These are phyloP conservation scores for Orius laevigatus DNA, from an alignment of 1,140 invertebrate species.

Conservation along the genomic window DNA sequence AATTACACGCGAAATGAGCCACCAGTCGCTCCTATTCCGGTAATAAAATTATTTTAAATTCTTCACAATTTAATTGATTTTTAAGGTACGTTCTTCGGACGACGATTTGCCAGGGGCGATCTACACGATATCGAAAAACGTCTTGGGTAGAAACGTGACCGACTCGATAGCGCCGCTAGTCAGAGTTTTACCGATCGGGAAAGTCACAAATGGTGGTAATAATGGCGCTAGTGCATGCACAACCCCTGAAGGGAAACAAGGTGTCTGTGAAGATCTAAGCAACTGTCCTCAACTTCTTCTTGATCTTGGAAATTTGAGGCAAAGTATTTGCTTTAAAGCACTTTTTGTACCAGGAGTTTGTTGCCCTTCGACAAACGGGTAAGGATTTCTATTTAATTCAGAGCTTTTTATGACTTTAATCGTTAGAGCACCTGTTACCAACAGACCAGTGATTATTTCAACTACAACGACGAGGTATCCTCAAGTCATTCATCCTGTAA, in stretches of 20 bases:
- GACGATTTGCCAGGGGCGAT: constrained; percentile 50
- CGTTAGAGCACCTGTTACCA: not conserved
- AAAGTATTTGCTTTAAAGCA: constrained; percentile 82
- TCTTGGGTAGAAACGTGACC: constrained; percentile 60
- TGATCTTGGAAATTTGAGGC: constrained; percentile 61
- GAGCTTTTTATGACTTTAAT: too few species aligned
- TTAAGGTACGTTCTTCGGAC: constrained; percentile 14
- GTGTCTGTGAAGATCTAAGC: constrained; percentile 75
- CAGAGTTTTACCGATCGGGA: constrained; percentile 36
- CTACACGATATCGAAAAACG: constrained; percentile 65
- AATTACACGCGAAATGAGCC: constrained; percentile 43
- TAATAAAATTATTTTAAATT: not conserved
- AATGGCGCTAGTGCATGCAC: constrained; percentile 36
- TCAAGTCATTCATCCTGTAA: constrained; percentile 25
- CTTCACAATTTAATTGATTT: not conserved
- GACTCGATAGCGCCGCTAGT: constrained; percentile 59
- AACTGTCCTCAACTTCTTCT: constrained; percentile 74
- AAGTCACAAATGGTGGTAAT: constrained; percentile 18
- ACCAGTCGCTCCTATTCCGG: constrained; percentile 11
- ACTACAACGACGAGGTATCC: constrained; percentile 8
- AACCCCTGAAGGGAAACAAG: constrained; percentile 57
- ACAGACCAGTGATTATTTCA: not conserved
- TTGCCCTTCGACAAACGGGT: constrained; percentile 38
- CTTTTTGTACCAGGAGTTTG: constrained; percentile 82
- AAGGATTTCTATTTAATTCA: too few species aligned